Evolutionary conservation across 2,888 invertebrate species (phyloP).

Genomic region (Scaptomyza caliginosa): DNA sequence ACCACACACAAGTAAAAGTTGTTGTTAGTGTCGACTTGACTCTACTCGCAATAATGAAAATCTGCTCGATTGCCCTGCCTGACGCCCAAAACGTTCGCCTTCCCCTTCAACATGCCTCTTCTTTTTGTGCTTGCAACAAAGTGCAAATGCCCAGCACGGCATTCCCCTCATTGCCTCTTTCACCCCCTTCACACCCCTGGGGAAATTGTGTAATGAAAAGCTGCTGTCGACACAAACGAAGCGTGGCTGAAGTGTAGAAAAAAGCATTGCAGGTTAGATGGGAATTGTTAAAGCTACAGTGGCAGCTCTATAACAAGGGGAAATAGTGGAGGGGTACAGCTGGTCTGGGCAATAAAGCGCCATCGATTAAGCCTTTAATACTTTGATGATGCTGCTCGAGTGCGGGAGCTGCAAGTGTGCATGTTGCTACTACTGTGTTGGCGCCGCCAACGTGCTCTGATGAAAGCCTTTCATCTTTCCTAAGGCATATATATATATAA

Average conservation of each 20-base stretch:
- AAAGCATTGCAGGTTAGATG: conserved; percentile 43
- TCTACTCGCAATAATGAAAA: conserved; percentile 74
- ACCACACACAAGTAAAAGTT: conserved; percentile 78
- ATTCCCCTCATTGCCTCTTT: too few species aligned
- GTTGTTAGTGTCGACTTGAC: conserved; percentile 67
- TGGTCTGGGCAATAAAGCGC: conserved; percentile 52
- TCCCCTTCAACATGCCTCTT: background rate
- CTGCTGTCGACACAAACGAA: conserved; percentile 78
- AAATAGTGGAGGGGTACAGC: background rate
- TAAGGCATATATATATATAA: background rate
- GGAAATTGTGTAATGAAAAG: conserved; percentile 79
- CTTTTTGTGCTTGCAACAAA: conserved; percentile 12
- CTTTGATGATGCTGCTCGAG: conserved; percentile 44
- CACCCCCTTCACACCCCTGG: conserved; percentile 19
- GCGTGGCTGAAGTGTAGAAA: conserved; percentile 68
- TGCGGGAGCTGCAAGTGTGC: conserved; percentile 4
- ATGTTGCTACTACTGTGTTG: background rate
- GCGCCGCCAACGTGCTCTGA: conserved; percentile 24
- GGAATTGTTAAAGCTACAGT: conserved; percentile 44
- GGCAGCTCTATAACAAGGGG: background rate
- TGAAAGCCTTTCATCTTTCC: conserved; percentile 45
- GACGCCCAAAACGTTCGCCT: conserved; percentile 1
- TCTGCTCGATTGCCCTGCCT: conserved; percentile 50
- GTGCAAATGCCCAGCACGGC: conserved; percentile 21
- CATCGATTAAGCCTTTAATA: conserved; percentile 72